Percentiles rank a stretch among this genome's conserved stretches.
These are phyloP conservation scores for Nomia melanderi DNA, from an alignment of 1,140 invertebrate species.

Conservation along the genomic window DNA sequence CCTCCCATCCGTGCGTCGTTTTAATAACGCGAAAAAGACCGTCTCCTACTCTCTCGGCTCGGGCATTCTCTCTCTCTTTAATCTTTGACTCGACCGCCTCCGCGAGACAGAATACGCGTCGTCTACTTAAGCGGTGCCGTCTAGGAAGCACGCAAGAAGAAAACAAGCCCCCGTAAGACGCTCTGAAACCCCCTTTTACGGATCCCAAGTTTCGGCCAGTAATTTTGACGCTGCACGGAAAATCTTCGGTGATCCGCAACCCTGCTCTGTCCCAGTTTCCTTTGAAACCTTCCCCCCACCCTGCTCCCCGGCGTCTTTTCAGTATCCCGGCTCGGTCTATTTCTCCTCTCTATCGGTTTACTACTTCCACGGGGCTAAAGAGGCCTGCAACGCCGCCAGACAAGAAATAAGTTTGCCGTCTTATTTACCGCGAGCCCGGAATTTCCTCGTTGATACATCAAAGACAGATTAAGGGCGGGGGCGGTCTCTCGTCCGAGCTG, in stretches of 20 bases:
- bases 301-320: not conserved
- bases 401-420: constrained; percentile 7
- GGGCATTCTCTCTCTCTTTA: constrained; percentile 5
- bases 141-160: not conserved
- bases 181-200: constrained; percentile 9
- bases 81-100: constrained; percentile 29
- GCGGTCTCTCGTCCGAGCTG: not conserved
- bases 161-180: constrained; percentile 6
- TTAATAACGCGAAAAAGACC: constrained; percentile 5
- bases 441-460: constrained; percentile 4
- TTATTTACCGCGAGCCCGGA: not conserved
- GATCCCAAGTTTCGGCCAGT: constrained; percentile 18
- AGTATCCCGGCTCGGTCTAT: too few relatives aligned
- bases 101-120: not conserved
- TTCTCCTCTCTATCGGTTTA: constrained; percentile 8
- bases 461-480: not conserved
- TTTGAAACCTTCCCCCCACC: constrained; percentile 44
- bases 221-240: constrained; percentile 27
- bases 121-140: not conserved
- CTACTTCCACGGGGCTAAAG: not conserved
- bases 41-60: too few relatives aligned
- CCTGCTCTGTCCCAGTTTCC: constrained; percentile 45
- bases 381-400: not conserved
- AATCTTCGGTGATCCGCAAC: constrained; percentile 54
- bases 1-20: not conserved